Percentiles rank a stretch among this genome's conserved stretches.
Evolutionary conservation across 2,113 vertebrate species (phyloP).

Genomic region (Arenaria interpres): DNA sequence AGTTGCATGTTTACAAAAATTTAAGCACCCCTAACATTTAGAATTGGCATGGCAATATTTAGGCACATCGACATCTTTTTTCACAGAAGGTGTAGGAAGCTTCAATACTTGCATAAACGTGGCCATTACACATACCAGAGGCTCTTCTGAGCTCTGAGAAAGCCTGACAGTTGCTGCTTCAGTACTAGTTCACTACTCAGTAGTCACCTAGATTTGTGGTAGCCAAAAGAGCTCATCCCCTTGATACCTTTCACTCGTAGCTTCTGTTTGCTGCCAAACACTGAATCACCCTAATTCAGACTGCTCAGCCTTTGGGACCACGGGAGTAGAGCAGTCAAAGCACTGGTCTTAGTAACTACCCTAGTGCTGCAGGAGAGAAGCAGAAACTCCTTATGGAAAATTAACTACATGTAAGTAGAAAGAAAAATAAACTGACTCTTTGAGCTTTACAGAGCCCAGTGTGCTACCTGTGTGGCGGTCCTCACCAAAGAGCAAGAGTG

Average conservation of each 20-base stretch:
- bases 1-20: not conserved
- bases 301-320: not conserved
- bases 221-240: not conserved
- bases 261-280: not conserved
- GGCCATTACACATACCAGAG: not conserved
- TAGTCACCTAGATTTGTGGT: not conserved
- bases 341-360: not conserved
- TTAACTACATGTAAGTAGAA: not conserved
- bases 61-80: not conserved
- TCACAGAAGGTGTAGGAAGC: not conserved
- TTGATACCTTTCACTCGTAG: not conserved
- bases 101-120: not conserved
- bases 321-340: accelerated
- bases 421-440: not conserved
- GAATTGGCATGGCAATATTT: not conserved
- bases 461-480: accelerated
- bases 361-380: not conserved
- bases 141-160: not conserved
- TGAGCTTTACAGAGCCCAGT: not conserved
- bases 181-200: not conserved
- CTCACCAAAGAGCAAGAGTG: not conserved
- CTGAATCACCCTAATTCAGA: not conserved
- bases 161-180: not conserved
- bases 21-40: not conserved
- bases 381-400: not conserved